A percentile compares a stretch with the other conserved stretches of the same genome.
Conservation (phyloP, 2,888 invertebrate species). For the Drosophila subquinaria region DNA sequence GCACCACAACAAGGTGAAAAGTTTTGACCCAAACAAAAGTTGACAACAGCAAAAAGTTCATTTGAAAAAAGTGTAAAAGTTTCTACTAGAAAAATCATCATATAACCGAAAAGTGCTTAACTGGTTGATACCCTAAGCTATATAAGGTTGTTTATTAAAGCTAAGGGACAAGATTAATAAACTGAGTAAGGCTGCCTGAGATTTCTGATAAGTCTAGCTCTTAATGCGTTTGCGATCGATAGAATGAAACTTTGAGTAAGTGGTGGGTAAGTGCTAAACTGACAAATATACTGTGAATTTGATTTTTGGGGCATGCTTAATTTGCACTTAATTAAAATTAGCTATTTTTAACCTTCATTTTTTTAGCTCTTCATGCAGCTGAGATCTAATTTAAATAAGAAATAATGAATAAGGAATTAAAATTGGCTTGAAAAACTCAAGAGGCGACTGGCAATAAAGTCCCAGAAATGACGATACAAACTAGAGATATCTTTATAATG, state of each 20-base stretch:
- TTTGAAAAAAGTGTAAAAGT: not conserved
- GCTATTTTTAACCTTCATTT: too few species aligned
- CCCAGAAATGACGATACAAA: too few species aligned
- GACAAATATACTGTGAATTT: not conserved
- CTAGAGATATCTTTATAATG: too few species aligned
- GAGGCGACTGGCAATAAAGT: too few species aligned
- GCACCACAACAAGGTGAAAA: constrained; percentile 73
- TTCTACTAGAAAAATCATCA: not conserved
- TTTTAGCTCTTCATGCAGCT: too few species aligned
- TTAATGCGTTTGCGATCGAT: not conserved
- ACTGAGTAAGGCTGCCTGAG: not conserved
- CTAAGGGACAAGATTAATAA: not conserved
- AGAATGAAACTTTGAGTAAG: not conserved
- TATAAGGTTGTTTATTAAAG: not conserved
- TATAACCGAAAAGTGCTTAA: not conserved
- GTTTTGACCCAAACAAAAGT: constrained; percentile 51
- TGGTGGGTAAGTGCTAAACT: not conserved
- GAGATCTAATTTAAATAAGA: too few species aligned
- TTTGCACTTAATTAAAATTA: too few species aligned
- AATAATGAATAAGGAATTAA: too few species aligned
- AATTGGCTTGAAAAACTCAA: too few species aligned
- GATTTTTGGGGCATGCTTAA: too few species aligned
- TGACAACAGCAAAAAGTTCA: constrained; percentile 15
- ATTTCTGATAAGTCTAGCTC: not conserved
- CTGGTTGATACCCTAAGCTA: constrained; percentile 26